Evolutionary conservation across 1,140 invertebrate species (phyloP).

Genomic region (Lasioglossum baleicum): DNA sequence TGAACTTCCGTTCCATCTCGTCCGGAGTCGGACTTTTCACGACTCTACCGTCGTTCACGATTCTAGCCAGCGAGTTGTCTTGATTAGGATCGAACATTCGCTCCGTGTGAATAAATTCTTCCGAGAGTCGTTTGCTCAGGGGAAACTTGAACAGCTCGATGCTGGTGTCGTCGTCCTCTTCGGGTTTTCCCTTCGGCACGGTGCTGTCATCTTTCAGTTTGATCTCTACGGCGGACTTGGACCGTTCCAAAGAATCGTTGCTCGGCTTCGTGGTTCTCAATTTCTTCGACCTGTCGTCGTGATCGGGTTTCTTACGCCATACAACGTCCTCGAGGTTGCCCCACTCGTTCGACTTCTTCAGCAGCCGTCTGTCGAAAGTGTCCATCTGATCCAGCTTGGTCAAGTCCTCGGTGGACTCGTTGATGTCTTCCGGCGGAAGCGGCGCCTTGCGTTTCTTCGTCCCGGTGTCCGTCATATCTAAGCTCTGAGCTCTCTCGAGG

Average conservation of each 20-base stretch:
- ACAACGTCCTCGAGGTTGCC: slow-evolving; percentile 88
- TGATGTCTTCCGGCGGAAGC: slow-evolving; percentile 79
- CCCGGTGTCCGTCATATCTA: slow-evolving; percentile 87
- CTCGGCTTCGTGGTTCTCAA: slow-evolving; percentile 58
- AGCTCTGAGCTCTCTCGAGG: slow-evolving; percentile 89
- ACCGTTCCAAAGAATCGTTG: slow-evolving; percentile 68
- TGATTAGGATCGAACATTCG: slow-evolving; percentile 70
- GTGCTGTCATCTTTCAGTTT: slow-evolving; percentile 62
- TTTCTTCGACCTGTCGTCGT: slow-evolving; percentile 37
- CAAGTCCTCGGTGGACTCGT: slow-evolving; percentile 82
- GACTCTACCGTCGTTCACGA: slow-evolving; percentile 72
- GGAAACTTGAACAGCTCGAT: slow-evolving; percentile 72
- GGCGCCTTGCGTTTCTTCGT: slow-evolving; percentile 86
- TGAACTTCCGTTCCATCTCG: slow-evolving; percentile 71
- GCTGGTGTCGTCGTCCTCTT: slow-evolving; percentile 53
- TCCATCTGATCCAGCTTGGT: slow-evolving; percentile 84
- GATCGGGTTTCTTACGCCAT: slow-evolving; percentile 73
- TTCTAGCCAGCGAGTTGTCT: slow-evolving; percentile 71
- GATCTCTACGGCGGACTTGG: slow-evolving; percentile 71
- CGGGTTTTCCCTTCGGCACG: slow-evolving; percentile 12
- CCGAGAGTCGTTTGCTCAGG: slow-evolving; percentile 68
- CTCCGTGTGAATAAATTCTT: slow-evolving; percentile 71
- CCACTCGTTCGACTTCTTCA: slow-evolving; percentile 88
- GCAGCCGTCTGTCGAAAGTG: slow-evolving; percentile 83
- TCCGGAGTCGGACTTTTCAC: slow-evolving; percentile 67